A percentile compares a stretch with the other conserved stretches of the same genome.
These are phyloP conservation scores for Phrixothrix hirtus DNA, from an alignment of 2,888 invertebrate species.

Conservation along the genomic window DNA sequence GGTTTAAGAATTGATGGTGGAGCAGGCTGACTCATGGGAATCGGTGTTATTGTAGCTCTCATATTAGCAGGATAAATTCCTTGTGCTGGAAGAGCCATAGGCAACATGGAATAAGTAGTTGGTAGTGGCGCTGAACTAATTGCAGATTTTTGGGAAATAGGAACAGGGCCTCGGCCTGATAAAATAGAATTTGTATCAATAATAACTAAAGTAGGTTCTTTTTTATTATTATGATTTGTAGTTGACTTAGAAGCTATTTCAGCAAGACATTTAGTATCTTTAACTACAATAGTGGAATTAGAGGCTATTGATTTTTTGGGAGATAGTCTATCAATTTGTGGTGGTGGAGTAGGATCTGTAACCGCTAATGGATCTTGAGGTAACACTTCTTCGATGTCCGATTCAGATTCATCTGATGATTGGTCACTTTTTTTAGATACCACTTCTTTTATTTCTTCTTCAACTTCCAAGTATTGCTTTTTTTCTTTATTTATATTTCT, in stretches of 20 bases:
- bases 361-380: constrained; percentile 64
- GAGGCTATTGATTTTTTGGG: constrained; percentile 17
- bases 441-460: constrained; percentile 18
- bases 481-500: constrained; percentile 60
- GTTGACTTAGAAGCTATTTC: constrained; percentile 69
- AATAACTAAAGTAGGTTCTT: constrained; percentile 76
- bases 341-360: constrained; percentile 40
- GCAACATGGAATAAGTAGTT: constrained; percentile 56
- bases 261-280: constrained; percentile 71
- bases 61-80: constrained; percentile 67
- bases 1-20: constrained; percentile 43
- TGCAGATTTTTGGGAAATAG: constrained; percentile 54
- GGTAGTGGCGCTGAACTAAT: constrained; percentile 42
- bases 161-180: constrained; percentile 65
- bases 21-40: constrained; percentile 57
- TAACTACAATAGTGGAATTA: constrained; percentile 64
- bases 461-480: constrained; percentile 17
- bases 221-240: constrained; percentile 59
- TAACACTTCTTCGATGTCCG: constrained; percentile 68
- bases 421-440: not conserved
- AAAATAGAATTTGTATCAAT: constrained; percentile 77
- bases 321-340: not conserved
- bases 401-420: constrained; percentile 49
- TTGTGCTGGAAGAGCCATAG: constrained; percentile 63
- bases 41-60: constrained; percentile 62